A percentile compares a stretch with the other conserved stretches of the same genome.
phyloP scores from a whole-genome alignment of 1,140 invertebrate genomes.

The Armadillidium nasatum region DNA sequence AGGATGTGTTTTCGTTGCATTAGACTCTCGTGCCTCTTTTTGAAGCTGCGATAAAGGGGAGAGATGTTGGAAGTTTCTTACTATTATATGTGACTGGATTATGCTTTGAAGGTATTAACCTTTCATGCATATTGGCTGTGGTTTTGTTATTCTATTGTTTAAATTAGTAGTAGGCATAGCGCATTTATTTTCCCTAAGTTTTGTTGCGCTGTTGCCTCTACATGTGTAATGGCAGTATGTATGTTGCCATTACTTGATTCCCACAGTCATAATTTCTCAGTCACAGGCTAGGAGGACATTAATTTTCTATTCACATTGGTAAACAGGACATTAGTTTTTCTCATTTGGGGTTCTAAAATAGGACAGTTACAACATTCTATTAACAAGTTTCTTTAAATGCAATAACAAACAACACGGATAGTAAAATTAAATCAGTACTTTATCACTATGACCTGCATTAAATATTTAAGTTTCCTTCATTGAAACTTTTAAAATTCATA shows the following conservation, averaged over 20 bases:
- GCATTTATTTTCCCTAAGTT: background rate
- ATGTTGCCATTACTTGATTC: background rate
- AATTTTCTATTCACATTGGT: background rate
- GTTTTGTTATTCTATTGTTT: background rate
- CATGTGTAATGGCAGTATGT: background rate
- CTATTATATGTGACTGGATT: conserved; percentile 7
- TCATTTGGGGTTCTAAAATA: background rate
- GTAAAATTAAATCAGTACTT: conserved; percentile 14
- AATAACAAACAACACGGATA: background rate
- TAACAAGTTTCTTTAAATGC: background rate
- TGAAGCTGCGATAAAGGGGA: background rate
- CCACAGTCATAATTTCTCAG: background rate
- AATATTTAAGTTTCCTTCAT: too few relatives aligned
- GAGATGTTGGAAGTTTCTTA: background rate
- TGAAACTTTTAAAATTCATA: too few relatives aligned
- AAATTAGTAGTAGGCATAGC: background rate
- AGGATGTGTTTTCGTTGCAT: conserved; percentile 3
- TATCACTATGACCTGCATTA: background rate
- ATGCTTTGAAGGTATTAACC: background rate
- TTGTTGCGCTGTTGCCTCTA: background rate
- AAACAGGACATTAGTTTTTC: too few relatives aligned
- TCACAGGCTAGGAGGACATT: background rate
- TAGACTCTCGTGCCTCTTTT: background rate
- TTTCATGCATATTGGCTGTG: background rate
- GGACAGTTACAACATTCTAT: background rate